These are phyloP conservation scores for Euwallacea similis DNA, from an alignment of 1,140 invertebrate species.

Conservation along the genomic window DNA sequence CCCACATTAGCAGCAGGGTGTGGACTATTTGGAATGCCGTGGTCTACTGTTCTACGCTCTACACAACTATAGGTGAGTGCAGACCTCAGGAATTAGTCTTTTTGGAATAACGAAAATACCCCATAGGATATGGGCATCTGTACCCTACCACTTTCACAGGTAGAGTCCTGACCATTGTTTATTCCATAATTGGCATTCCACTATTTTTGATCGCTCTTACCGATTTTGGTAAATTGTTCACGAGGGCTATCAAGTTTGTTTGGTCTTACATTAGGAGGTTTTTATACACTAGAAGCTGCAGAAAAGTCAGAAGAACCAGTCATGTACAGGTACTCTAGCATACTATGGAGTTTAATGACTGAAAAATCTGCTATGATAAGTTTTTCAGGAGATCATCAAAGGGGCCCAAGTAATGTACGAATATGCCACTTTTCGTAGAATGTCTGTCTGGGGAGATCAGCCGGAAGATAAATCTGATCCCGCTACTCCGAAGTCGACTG, in stretches of 20 bases:
- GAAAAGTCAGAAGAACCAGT: slow-evolving; percentile 69
- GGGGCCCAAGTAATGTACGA: slow-evolving; percentile 78
- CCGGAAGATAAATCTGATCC: background rate
- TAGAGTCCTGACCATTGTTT: slow-evolving; percentile 84
- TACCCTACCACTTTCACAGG: slow-evolving; percentile 83
- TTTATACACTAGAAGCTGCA: slow-evolving; percentile 82
- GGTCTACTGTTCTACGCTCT: slow-evolving; percentile 89
- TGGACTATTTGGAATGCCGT: slow-evolving; percentile 92
- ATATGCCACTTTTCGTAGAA: slow-evolving; percentile 69
- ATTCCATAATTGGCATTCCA: slow-evolving; percentile 94
- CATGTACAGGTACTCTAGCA: slow-evolving; percentile 67
- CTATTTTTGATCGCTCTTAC: slow-evolving; percentile 86
- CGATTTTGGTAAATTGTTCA: slow-evolving; percentile 92
- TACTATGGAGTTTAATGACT: background rate
- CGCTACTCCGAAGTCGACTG: slow-evolving; percentile 34
- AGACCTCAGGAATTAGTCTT: too few relatives aligned
- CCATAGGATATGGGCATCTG: slow-evolving; percentile 91
- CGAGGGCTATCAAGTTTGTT: slow-evolving; percentile 86
- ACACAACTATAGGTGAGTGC: slow-evolving; percentile 86
- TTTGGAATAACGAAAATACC: background rate
- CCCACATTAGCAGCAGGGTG: slow-evolving; percentile 50
- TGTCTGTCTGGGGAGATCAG: slow-evolving; percentile 59
- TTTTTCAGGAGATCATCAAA: slow-evolving; percentile 64
- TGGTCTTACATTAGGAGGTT: slow-evolving; percentile 86
- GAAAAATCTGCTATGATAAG: too few relatives aligned